phyloP scores from a whole-genome alignment of 2,888 invertebrate species.

The Chloromyia formosa region DNA sequence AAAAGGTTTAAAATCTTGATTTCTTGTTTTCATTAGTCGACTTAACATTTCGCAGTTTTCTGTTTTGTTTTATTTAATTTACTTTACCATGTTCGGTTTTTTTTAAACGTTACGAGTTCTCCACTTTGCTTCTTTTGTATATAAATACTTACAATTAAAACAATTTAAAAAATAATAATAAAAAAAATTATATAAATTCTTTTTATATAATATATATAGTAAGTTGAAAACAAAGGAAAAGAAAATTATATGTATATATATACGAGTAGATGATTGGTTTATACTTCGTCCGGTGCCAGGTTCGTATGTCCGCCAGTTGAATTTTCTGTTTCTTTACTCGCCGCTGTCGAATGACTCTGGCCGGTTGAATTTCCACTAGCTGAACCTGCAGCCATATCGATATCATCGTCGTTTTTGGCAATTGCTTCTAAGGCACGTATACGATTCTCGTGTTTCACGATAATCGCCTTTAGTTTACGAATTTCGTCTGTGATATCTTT shows the following conservation, averaged over 20 bases:
- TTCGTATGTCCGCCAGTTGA: constrained; percentile 51
- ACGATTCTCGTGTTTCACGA: constrained; percentile 89
- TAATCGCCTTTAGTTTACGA: constrained; percentile 90
- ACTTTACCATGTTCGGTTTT: neutral
- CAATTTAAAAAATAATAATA: constrained; percentile 33
- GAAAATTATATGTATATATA: no score
- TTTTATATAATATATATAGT: constrained; percentile 28
- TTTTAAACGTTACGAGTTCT: neutral
- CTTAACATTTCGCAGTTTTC: neutral
- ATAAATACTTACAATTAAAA: constrained; percentile 43
- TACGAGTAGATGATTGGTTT: constrained; percentile 45
- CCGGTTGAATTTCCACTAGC: constrained; percentile 33
- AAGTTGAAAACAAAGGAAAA: constrained; percentile 26
- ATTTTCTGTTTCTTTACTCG: constrained; percentile 53
- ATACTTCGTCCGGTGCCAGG: constrained; percentile 59
- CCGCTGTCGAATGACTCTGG: constrained; percentile 48
- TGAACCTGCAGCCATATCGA: constrained; percentile 52
- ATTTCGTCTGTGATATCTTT: constrained; percentile 90
- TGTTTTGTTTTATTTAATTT: neutral
- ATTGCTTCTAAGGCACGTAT: constrained; percentile 63
- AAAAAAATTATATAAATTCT: constrained; percentile 29
- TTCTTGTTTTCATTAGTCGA: constrained; percentile 12
- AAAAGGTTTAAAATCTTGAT: constrained; percentile 18
- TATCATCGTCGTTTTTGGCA: constrained; percentile 58
- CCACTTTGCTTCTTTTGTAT: constrained; percentile 24